phyloP scores from a whole-genome alignment of 2,888 invertebrate genomes.

The Synergus itoensis region DNA sequence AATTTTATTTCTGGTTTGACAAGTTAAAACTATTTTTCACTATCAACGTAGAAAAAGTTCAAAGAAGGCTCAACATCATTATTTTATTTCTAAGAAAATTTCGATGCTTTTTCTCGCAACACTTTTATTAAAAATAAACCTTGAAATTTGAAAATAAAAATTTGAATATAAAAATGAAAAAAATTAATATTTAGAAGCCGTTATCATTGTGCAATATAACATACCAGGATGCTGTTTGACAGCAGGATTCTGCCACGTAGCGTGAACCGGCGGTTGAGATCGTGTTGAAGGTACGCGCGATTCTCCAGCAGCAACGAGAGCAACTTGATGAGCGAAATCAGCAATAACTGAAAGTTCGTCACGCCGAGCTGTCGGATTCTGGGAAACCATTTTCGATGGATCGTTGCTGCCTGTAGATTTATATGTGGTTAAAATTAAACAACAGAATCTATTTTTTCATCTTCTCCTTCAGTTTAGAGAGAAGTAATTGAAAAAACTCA shows the following conservation, averaged over 20 bases:
- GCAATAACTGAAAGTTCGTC: constrained; percentile 37
- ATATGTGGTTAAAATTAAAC: constrained; percentile 28
- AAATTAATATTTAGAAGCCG: constrained; percentile 3
- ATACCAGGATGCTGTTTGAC: constrained; percentile 75
- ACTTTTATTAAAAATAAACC: neutral
- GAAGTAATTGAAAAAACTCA: neutral
- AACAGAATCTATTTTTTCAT: constrained; percentile 44
- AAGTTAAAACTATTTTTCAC: neutral
- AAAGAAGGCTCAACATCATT: no score
- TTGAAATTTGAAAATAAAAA: constrained; percentile 18
- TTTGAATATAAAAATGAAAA: constrained; percentile 4
- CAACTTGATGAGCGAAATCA: constrained; percentile 40
- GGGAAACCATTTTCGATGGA: constrained; percentile 70
- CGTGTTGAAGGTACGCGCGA: constrained; percentile 52
- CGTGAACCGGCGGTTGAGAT: constrained; percentile 64
- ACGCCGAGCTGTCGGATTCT: constrained; percentile 65
- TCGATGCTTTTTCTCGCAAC: neutral
- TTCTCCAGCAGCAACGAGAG: constrained; percentile 39
- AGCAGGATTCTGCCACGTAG: constrained; percentile 70
- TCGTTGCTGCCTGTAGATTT: constrained; percentile 69
- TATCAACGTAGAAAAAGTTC: neutral
- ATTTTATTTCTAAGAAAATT: neutral
- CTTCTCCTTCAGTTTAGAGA: neutral
- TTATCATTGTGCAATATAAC: constrained; percentile 21
- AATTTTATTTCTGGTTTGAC: neutral